Conservation (phyloP, 2,888 invertebrate genomes). For the Agonopterix arenella region DNA sequence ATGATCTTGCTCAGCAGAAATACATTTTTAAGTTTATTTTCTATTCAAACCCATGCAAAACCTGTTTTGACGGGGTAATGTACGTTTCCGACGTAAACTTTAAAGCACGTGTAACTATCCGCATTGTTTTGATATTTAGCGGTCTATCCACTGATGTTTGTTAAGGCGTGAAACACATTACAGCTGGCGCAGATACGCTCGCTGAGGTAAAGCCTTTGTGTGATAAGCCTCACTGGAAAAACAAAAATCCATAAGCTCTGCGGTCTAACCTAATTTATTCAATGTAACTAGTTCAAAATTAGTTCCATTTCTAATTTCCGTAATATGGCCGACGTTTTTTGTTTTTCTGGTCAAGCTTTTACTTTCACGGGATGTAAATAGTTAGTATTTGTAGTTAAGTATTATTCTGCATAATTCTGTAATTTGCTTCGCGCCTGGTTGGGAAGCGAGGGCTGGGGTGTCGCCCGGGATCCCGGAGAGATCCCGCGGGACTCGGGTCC, state of each 20-base stretch:
- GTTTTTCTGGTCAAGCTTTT: slow-evolving; percentile 20
- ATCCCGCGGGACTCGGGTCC: not conserved
- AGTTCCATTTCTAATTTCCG: slow-evolving; percentile 11
- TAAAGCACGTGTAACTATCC: slow-evolving; percentile 11
- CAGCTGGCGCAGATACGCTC: slow-evolving; percentile 38
- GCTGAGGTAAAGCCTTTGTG: not conserved
- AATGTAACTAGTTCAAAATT: not conserved
- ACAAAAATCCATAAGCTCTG: too few species aligned
- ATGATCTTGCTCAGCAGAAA: slow-evolving; percentile 31
- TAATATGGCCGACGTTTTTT: slow-evolving; percentile 11
- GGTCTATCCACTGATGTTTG: slow-evolving; percentile 25
- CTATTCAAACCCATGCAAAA: slow-evolving; percentile 21
- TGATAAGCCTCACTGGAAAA: too few species aligned
- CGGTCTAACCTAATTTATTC: too few species aligned
- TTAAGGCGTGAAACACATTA: slow-evolving; percentile 68
- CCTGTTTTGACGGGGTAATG: slow-evolving; percentile 6
- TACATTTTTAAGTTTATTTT: slow-evolving; percentile 7
- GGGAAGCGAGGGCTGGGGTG: slow-evolving; percentile 6
- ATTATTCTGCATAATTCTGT: slow-evolving; percentile 57
- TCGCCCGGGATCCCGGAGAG: slow-evolving; percentile 2
- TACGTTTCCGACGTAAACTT: not conserved
- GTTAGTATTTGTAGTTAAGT: slow-evolving; percentile 66
- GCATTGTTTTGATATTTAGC: slow-evolving; percentile 11
- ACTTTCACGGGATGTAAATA: slow-evolving; percentile 50
- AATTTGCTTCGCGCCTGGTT: slow-evolving; percentile 67